Base-by-base conservation (phyloP, 1,140 invertebrate species). In the Achroia grisella region DNA sequence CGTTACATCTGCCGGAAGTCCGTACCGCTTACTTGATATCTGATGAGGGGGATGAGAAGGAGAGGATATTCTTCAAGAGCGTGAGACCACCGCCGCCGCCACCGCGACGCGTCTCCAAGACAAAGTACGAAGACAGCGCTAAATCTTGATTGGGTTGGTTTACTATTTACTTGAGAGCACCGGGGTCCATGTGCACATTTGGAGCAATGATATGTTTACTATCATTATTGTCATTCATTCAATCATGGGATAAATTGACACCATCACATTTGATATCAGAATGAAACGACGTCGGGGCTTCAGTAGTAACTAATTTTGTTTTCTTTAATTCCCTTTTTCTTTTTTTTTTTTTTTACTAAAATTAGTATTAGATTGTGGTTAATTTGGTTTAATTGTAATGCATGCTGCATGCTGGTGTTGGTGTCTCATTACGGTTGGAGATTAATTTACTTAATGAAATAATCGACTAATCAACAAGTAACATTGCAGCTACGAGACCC, bases 401-500 rank as follows among this genome's bases (percentile, higher is more conserved):
- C 68, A 62, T 66, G 68, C 13, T 23, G 67, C 68, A 71, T 66
- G 68, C 28, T 39, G 62, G 55, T 69, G 49, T 42, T 30, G 56
- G 56, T 52, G 53, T 49, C 39, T 43, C 37, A 30, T 43, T 60
- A 57, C 56, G 44, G 17, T 15, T 57, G 63, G 49, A 34, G 36
- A 23, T 28, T 29, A 27, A 17, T 14, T 44, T 35, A 17, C 40
- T 52, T 55, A 23, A 23, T 3, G 6, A 23, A 23, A 23, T 23
- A 23, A 23, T 23, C 17, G 17, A 57, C 54, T 66, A 66, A 66
- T 66, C 31, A 60, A 53, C 44, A 41, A 35, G 52, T 59, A 51
- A 56, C 50, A 50, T 84, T 84, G 46, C 83, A 87, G 86, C 47
- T 87, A 86, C 71, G 86, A 87, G 64, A 87, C 86, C 8, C 69